These are phyloP conservation scores for Cladopsammia gracilis DNA, from an alignment of 64 coral and sea anemone genomes.

Conservation along the genomic window DNA sequence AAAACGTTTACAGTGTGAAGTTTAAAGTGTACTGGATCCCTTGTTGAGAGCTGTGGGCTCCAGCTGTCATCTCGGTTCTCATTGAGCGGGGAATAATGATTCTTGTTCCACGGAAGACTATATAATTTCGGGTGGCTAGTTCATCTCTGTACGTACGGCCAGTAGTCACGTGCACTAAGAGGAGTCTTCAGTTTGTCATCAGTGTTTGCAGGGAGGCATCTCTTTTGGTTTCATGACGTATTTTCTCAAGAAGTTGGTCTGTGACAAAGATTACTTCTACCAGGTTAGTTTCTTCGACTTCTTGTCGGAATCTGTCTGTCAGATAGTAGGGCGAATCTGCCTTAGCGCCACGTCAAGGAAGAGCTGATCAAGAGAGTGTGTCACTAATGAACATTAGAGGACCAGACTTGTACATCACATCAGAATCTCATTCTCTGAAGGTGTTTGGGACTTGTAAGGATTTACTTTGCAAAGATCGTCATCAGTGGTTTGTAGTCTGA, in stretches of 20 bases:
- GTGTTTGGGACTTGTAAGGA: constrained; percentile 11
- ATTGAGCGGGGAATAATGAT: constrained; percentile 39
- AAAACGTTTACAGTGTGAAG: no score
- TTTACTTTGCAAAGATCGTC: constrained; percentile 36
- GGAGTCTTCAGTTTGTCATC: constrained; percentile 15
- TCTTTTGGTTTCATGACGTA: neutral
- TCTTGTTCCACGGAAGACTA: constrained; percentile 2
- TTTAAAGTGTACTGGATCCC: constrained; percentile 46
- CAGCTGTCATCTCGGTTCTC: constrained; percentile 59
- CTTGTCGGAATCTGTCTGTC: neutral
- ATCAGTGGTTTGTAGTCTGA: constrained; percentile 33
- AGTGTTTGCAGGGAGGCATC: neutral
- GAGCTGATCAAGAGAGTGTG: constrained; percentile 19
- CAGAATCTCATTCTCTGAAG: constrained; percentile 52
- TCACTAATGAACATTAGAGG: constrained; percentile 41
- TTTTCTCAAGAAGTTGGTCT: neutral
- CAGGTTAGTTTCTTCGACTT: neutral
- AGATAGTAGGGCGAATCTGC: neutral
- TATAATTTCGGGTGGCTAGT: constrained; percentile 24
- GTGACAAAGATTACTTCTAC: constrained; percentile 2
- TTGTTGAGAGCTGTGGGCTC: constrained; percentile 63
- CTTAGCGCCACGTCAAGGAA: neutral
- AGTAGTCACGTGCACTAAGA: constrained; percentile 23
- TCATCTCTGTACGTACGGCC: constrained; percentile 40
- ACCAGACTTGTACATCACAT: constrained; percentile 34